A percentile compares a stretch with the other conserved stretches of the same genome.
Evolutionary conservation across 2,888 invertebrate species (phyloP).

Genomic region (Agrilus mali): DNA sequence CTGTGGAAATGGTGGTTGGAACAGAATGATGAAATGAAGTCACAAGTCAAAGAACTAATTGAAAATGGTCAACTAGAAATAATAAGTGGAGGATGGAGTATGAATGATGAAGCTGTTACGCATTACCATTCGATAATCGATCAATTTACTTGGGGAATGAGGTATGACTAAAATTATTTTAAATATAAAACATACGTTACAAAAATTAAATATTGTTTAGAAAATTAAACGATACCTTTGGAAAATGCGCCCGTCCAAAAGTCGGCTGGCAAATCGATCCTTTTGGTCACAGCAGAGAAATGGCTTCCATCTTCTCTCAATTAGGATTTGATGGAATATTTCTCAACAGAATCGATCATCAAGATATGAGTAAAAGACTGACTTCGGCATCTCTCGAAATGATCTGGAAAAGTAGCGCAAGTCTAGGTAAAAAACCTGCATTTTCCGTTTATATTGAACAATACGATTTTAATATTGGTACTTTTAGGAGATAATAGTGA

Average conservation of each 20-base stretch:
- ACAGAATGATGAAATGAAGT: conserved; percentile 45
- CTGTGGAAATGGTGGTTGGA: conserved; percentile 75
- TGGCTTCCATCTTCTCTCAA: conserved; percentile 66
- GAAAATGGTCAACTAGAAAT: conserved; percentile 63
- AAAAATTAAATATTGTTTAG: conserved; percentile 13
- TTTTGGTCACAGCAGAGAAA: conserved; percentile 78
- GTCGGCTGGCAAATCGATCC: conserved; percentile 79
- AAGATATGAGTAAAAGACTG: conserved; percentile 58
- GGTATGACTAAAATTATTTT: conserved; percentile 30
- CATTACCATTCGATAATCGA: conserved; percentile 64
- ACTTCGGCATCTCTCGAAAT: conserved; percentile 58
- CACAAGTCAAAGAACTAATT: conserved; percentile 54
- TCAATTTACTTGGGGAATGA: conserved; percentile 63
- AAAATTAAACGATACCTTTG: conserved; percentile 51
- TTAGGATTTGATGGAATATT: conserved; percentile 86
- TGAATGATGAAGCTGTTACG: conserved; percentile 68
- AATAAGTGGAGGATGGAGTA: conserved; percentile 69
- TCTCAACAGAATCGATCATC: conserved; percentile 76
- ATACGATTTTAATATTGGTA: background rate
- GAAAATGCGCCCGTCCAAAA: conserved; percentile 56
- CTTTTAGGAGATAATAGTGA: conserved; percentile 46
- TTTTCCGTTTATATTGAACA: background rate
- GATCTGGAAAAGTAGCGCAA: conserved; percentile 68
- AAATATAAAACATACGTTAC: background rate
- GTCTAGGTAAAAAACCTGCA: conserved; percentile 42